Evolutionary conservation across 2,113 vertebrate genomes (phyloP), one percentile per base, ranked within the genome.

Genomic region (Seriola dumerili): DNA sequence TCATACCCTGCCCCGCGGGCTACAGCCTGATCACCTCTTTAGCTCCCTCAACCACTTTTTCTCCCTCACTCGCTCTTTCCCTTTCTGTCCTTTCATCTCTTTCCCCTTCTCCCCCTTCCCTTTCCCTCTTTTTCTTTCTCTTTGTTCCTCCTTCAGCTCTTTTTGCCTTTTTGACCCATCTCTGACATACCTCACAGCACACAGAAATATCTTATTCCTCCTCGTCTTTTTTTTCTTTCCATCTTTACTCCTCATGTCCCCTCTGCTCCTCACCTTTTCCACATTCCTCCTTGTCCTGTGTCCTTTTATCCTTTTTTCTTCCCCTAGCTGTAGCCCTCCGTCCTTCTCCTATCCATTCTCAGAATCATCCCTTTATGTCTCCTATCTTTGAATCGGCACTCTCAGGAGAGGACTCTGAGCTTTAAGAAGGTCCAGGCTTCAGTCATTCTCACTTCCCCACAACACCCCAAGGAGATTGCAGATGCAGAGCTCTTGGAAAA

Each of bases 11-110:
- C 46, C 75, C 86, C 86, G 87, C 74, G 9, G 86, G 85, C 81
- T 86, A 16, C 73, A 72, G 38, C 68, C 58, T 81, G 83, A 89
- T 89, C 82, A 90, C 86, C 86, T 85, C 81, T 80, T 89, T 76
- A 76, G 59, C 84, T 81, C 70, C n/a, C 42, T 88, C 80, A 25
- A 72, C 72, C 7, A 17, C 61, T 17, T 52, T 57, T 61, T 38
- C 55, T 3, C 40, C 38, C 4, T 23, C 25, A 5, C 16, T 58
- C 42, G 0, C 55, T 54, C 46, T 36, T 29, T 1, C 42, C 19
- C 32, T 68, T 50, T 50, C 29, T 14, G 0, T 54, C 1, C 59
- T 57, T 67, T 23, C 75, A 32, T 40, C 36, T 38, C 9, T 52
- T 54, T 54, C 8, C 8, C 32, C 46, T 34, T 52, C 7, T 54